A percentile compares a stretch with the other conserved stretches of the same genome.
phyloP scores from a whole-genome alignment of 2,888 invertebrate species.

The Rosalia funebris region DNA sequence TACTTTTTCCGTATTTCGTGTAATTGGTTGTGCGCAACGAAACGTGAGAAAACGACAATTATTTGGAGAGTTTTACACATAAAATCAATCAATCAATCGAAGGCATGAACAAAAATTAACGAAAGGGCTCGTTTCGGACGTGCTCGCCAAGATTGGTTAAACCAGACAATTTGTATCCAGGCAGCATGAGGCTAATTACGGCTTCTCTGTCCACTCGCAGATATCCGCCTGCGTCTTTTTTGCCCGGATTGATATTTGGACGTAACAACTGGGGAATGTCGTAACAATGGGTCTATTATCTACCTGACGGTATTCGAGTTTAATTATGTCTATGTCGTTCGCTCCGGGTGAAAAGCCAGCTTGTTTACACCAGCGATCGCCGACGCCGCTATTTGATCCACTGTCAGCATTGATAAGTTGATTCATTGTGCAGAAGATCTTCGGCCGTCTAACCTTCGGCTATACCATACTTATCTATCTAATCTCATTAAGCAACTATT shows the following conservation, averaged over 20 bases:
- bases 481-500: constrained; percentile 21
- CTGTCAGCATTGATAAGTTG: constrained; percentile 53
- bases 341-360: constrained; percentile 39
- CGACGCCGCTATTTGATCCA: constrained; percentile 44
- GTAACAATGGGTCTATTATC: constrained; percentile 63
- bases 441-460: not conserved
- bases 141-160: constrained; percentile 48
- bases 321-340: constrained; percentile 54
- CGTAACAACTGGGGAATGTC: constrained; percentile 59
- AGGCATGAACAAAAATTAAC: constrained; percentile 42
- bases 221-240: constrained; percentile 20
- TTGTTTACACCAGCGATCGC: constrained; percentile 50
- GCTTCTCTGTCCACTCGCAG: constrained; percentile 8
- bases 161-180: constrained; percentile 54
- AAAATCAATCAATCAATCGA: constrained; percentile 45
- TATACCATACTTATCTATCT: constrained; percentile 5
- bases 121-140: constrained; percentile 33
- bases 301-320: constrained; percentile 60
- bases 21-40: constrained; percentile 40
- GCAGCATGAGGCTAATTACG: constrained; percentile 45
- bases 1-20: constrained; percentile 37
- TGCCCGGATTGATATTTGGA: constrained; percentile 55
- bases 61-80: constrained; percentile 44
- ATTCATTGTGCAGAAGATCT: constrained; percentile 44
- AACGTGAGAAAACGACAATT: constrained; percentile 46